phyloP scores from a whole-genome alignment of 2,888 invertebrate species.

The Caprella mutica region DNA sequence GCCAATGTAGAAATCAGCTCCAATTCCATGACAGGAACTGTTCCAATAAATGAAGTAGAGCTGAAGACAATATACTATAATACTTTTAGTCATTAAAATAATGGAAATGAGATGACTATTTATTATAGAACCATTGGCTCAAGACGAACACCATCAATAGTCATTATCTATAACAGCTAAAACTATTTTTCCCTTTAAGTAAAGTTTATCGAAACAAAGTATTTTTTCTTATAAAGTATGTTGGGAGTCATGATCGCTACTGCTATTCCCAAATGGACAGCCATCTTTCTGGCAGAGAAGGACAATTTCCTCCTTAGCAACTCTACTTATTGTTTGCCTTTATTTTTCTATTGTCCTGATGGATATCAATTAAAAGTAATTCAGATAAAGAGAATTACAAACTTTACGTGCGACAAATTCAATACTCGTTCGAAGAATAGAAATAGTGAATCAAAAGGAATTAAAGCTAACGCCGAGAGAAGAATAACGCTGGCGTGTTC shows the following conservation, averaged over 20 bases:
- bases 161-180: too few species aligned
- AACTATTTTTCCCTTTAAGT: too few species aligned
- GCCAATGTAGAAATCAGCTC: too few species aligned
- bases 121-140: too few species aligned
- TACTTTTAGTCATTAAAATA: too few species aligned
- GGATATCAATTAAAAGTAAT: conserved; percentile 11
- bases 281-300: conserved; percentile 8
- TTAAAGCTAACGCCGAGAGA: conserved; percentile 2
- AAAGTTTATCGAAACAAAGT: too few species aligned
- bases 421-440: conserved; percentile 4
- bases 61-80: too few species aligned
- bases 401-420: conserved; percentile 9
- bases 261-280: neutral
- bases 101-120: too few species aligned
- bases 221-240: too few species aligned
- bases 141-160: too few species aligned
- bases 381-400: conserved; percentile 13
- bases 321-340: conserved; percentile 6
- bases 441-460: conserved; percentile 6
- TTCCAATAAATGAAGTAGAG: too few species aligned
- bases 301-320: conserved; percentile 8
- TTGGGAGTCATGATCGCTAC: conserved; percentile 10
- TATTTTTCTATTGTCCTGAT: conserved; percentile 11
- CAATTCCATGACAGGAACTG: too few species aligned
- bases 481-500: neutral